Conservation (phyloP, 1,140 invertebrate genomes). For the Maniola jurtina region DNA sequence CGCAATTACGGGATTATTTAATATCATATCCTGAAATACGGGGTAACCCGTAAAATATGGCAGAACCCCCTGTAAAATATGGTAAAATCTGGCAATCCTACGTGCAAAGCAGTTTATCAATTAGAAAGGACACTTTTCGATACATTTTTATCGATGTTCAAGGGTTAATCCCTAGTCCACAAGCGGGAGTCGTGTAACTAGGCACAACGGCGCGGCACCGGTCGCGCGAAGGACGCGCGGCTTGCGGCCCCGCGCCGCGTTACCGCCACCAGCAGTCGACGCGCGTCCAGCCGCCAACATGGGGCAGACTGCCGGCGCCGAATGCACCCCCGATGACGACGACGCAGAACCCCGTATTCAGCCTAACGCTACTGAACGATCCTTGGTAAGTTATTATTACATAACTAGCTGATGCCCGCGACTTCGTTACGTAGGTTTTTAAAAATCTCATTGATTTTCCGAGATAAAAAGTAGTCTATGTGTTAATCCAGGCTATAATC, state of each 20-base stretch:
- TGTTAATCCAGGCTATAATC: too few relatives aligned
- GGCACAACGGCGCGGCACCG: constrained; percentile 60
- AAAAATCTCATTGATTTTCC: too few relatives aligned
- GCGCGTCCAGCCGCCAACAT: constrained; percentile 39
- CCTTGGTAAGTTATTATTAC: constrained; percentile 49
- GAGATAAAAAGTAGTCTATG: too few relatives aligned
- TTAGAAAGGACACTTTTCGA: background rate
- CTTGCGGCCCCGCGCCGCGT: constrained; percentile 57
- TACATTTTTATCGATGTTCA: constrained; percentile 33
- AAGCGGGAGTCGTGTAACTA: constrained; percentile 38
- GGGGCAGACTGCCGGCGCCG: constrained; percentile 63
- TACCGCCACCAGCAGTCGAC: constrained; percentile 23
- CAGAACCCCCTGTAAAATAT: too few relatives aligned
- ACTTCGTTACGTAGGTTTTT: too few relatives aligned
- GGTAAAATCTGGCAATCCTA: too few relatives aligned
- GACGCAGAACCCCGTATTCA: constrained; percentile 62
- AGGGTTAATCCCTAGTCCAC: constrained; percentile 37
- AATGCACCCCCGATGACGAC: constrained; percentile 55
- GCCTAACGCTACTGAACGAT: constrained; percentile 59
- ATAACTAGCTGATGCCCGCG: background rate
- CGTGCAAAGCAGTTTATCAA: background rate
- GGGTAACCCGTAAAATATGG: too few relatives aligned
- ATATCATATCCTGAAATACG: too few relatives aligned
- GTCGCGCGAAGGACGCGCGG: constrained; percentile 68
- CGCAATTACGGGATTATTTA: too few relatives aligned